phyloP scores from a whole-genome alignment of 2,113 vertebrate species.

The Dissostichus mawsoni region DNA sequence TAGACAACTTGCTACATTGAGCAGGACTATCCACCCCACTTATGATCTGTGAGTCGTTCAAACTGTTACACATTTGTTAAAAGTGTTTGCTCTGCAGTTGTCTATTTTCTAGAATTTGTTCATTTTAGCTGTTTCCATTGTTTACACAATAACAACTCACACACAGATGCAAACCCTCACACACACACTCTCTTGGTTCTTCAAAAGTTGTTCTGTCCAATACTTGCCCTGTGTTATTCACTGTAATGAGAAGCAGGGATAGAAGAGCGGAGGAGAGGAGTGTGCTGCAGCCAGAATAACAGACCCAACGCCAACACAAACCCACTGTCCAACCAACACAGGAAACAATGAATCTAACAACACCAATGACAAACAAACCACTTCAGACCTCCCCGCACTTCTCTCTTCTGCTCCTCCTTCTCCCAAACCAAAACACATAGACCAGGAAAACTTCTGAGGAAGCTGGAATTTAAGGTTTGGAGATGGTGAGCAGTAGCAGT shows the following conservation, averaged over 20 bases:
- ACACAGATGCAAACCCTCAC: constrained; percentile 12
- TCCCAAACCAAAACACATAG: constrained; percentile 49
- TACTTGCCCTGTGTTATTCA: constrained; percentile 75
- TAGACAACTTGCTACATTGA: constrained; percentile 27
- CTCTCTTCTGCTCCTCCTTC: constrained; percentile 71
- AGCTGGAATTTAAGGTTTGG: constrained; percentile 42
- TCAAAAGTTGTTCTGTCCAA: constrained; percentile 53
- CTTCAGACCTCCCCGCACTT: constrained; percentile 74
- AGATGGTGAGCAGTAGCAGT: constrained; percentile 39
- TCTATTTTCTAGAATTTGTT: constrained; percentile 47
- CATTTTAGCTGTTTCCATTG: constrained; percentile 53
- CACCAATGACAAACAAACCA: constrained; percentile 83
- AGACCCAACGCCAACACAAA: constrained; percentile 83
- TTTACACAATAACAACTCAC: constrained; percentile 40
- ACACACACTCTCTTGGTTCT: constrained; percentile 41
- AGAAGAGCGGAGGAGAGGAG: constrained; percentile 61
- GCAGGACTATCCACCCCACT: constrained; percentile 28
- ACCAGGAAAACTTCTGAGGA: constrained; percentile 48
- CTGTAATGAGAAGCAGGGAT: constrained; percentile 82
- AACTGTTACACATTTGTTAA: constrained; percentile 43
- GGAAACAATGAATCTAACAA: constrained; percentile 87
- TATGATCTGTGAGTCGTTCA: constrained; percentile 38
- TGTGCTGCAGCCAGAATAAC: constrained; percentile 79
- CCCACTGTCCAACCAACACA: constrained; percentile 78
- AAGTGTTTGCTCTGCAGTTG: constrained; percentile 38